phyloP scores from a whole-genome alignment of 2,113 vertebrate genomes.

The Dipodomys ordii region DNA sequence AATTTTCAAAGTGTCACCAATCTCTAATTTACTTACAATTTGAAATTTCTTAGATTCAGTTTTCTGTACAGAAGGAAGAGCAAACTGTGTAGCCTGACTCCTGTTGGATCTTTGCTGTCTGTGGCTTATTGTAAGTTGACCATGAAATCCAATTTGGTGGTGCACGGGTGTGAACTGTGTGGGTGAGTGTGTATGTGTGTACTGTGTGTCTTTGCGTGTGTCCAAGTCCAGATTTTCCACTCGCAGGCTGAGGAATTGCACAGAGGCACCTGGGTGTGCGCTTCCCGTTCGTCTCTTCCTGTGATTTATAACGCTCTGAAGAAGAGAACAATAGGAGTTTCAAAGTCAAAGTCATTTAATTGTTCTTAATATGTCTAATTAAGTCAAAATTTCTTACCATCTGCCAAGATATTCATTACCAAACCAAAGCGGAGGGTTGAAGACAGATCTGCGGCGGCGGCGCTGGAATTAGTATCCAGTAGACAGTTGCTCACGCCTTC shows the following conservation, averaged over 20 bases:
- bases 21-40: background rate
- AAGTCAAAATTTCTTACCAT: slow-evolving; percentile 78
- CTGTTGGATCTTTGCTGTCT: background rate
- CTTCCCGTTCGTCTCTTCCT: background rate
- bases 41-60: background rate
- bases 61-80: background rate
- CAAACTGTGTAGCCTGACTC: background rate
- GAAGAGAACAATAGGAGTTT: slow-evolving; percentile 51
- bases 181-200: no score
- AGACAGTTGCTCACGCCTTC: background rate
- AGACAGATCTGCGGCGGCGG: slow-evolving; percentile 34
- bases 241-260: no score
- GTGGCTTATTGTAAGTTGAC: background rate
- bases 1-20: background rate
- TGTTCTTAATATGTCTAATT: slow-evolving; percentile 69
- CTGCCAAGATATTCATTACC: slow-evolving; percentile 75
- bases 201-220: no score
- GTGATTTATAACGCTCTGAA: slow-evolving; percentile 14
- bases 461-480: slow-evolving; percentile 68
- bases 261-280: no score
- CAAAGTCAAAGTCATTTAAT: slow-evolving; percentile 74
- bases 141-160: background rate
- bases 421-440: slow-evolving; percentile 69
- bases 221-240: no score
- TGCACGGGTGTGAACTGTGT: background rate